These are phyloP conservation scores for Plusia festucae DNA, from an alignment of 2,888 invertebrate genomes.

Conservation along the genomic window DNA sequence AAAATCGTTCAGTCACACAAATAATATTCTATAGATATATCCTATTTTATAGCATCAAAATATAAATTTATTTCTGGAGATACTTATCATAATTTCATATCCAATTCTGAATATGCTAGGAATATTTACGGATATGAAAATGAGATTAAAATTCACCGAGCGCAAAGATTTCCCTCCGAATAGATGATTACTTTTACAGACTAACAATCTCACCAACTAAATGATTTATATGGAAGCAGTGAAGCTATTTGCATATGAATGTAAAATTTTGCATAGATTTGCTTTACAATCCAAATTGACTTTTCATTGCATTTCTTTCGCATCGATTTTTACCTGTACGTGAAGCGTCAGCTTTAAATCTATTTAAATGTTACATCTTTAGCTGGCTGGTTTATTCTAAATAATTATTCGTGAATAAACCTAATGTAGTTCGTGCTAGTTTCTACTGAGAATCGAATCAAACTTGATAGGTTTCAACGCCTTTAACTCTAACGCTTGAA, in stretches of 20 bases:
- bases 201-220: slow-evolving; percentile 38
- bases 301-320: slow-evolving; percentile 33
- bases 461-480: slow-evolving; percentile 55
- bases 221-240: slow-evolving; percentile 44
- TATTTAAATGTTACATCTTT: not conserved
- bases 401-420: slow-evolving; percentile 7
- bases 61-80: not conserved
- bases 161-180: slow-evolving; percentile 15
- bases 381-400: not conserved
- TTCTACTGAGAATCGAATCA: slow-evolving; percentile 30
- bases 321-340: not conserved
- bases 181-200: slow-evolving; percentile 34
- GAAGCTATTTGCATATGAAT: slow-evolving; percentile 51
- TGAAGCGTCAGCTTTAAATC: not conserved
- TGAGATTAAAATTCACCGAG: slow-evolving; percentile 16
- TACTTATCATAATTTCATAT: not conserved
- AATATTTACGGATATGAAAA: slow-evolving; percentile 10
- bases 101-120: slow-evolving; percentile 2
- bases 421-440: slow-evolving; percentile 17
- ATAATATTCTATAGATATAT: not conserved
- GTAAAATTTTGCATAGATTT: slow-evolving; percentile 54
- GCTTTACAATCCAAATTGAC: slow-evolving; percentile 53
- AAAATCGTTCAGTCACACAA: not conserved
- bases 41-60: not conserved
- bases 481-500: slow-evolving; percentile 54